Evolutionary conservation across 2,888 invertebrate genomes (phyloP).

Genomic region (Thalpophila matura): DNA sequence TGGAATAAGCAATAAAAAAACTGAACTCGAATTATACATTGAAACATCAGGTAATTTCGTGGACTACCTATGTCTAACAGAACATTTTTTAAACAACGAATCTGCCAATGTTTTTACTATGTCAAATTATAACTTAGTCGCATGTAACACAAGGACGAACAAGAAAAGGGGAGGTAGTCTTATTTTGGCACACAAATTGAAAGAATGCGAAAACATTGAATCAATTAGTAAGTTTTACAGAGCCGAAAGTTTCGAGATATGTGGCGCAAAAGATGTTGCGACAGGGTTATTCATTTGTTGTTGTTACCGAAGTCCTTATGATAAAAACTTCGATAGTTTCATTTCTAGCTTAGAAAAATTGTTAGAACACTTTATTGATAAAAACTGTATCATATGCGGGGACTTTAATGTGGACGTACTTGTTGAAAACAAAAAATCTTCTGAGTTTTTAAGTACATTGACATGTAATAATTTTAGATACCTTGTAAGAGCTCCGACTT

Average conservation of each 20-base stretch:
- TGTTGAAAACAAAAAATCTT: no score
- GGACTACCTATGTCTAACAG: constrained; percentile 15
- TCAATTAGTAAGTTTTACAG: neutral
- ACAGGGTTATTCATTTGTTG: neutral
- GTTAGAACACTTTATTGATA: neutral
- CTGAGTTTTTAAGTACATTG: neutral
- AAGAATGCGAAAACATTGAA: neutral
- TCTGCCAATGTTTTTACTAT: neutral
- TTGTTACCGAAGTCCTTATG: constrained; percentile 3
- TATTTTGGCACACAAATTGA: constrained; percentile 4
- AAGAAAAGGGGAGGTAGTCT: constrained; percentile 14
- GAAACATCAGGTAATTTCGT: neutral
- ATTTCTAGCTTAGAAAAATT: neutral
- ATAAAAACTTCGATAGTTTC: neutral
- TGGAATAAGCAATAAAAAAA: constrained; percentile 4
- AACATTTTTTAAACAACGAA: constrained; percentile 13
- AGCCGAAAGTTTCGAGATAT: constrained; percentile 4
- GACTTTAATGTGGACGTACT: constrained; percentile 4
- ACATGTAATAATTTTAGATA: no score
- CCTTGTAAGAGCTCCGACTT: neutral
- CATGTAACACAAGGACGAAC: constrained; percentile 7
- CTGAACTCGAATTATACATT: neutral
- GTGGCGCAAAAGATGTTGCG: neutral
- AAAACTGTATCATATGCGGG: neutral
- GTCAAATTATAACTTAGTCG: neutral